Conservation (phyloP, 2,113 vertebrate species). For the Oryzias woworae region DNA sequence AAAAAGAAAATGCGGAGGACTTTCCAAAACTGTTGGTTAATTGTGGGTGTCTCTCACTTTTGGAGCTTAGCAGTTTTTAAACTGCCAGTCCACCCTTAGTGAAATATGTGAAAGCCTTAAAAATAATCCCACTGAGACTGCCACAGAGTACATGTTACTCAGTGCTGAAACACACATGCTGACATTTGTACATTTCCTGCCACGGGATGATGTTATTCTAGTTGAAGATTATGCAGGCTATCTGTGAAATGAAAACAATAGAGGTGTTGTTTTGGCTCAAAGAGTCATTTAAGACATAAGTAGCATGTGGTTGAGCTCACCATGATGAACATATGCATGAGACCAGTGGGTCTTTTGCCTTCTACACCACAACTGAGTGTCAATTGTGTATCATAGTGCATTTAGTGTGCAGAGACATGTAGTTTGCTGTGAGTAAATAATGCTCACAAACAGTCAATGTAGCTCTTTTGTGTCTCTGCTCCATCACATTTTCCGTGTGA, state of each 20-base stretch:
- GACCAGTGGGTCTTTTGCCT: neutral
- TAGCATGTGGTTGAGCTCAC: neutral
- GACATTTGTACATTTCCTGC: neutral
- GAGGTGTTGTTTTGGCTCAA: neutral
- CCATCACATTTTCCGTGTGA: slow-evolving; percentile 21
- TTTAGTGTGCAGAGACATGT: too few relatives aligned
- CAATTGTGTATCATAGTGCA: too few relatives aligned
- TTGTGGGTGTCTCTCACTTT: slow-evolving; percentile 48
- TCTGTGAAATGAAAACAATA: neutral
- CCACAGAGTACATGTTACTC: neutral
- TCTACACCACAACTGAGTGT: neutral
- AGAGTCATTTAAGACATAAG: neutral
- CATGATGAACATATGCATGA: neutral
- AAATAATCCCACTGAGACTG: slow-evolving; percentile 33
- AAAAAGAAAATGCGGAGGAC: neutral
- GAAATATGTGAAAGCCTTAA: slow-evolving; percentile 41
- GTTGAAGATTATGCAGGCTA: neutral
- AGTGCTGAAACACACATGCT: neutral
- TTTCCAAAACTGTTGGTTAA: neutral
- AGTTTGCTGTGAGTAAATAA: neutral
- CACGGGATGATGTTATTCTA: neutral
- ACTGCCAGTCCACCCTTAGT: slow-evolving; percentile 30
- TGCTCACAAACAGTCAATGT: slow-evolving; percentile 15
- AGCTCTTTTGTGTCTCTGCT: slow-evolving; percentile 22
- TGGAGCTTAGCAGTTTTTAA: slow-evolving; percentile 10